Base-by-base conservation (phyloP, 2,797 vertebrate genomes). In the Anabas testudineus region DNA sequence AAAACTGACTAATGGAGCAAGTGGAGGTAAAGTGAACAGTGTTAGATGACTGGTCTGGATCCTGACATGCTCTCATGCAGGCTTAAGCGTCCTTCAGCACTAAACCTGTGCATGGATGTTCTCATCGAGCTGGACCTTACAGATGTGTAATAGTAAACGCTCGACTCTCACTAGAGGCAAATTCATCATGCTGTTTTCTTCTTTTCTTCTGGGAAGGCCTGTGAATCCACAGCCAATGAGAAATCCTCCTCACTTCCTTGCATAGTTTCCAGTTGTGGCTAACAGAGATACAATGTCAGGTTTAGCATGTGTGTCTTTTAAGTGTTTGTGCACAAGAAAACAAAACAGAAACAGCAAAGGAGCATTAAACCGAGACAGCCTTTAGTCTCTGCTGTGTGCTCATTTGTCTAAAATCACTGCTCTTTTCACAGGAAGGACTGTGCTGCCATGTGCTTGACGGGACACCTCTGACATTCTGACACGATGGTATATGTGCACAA, bases 401-500 rank as follows among this genome's bases (percentile, higher is more conserved):
- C 10, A 34, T 77, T 62, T 59, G 52, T 64, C 64, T 81, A 52
- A 78, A 75, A 56, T 58, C 69, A 12, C 28, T 28, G 48, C 8
- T 41, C 51, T 46, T 81, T 72, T 73, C 56, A 24, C 26, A 59
- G n/a, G n/a, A n/a, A 65, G 56, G 55, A 34, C 68, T 24, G 42
- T 26, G 46, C 47, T 56, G 54, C 53, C 43, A 24, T 71, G 67
- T 45, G 75, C 58, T 68, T 43, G 53, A 48, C 67, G 66, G 51
- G 66, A 65, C 63, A 49, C 62, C 61, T 68, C 58, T 67, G 69
- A 82, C 77, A 80, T 62, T 39, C 81, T 79, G 82, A 88, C 81
- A 84, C 87, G 86, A 90, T 73, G 76, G 82, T 81, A 26, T 76
- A 62, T 74, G 80, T 75, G 57, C 73, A 66, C 86, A 84, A 86